Percentiles rank a stretch among this genome's conserved stretches.
Conservation (phyloP, 2,888 invertebrate genomes). For the Pristionchus arcanus region DNA sequence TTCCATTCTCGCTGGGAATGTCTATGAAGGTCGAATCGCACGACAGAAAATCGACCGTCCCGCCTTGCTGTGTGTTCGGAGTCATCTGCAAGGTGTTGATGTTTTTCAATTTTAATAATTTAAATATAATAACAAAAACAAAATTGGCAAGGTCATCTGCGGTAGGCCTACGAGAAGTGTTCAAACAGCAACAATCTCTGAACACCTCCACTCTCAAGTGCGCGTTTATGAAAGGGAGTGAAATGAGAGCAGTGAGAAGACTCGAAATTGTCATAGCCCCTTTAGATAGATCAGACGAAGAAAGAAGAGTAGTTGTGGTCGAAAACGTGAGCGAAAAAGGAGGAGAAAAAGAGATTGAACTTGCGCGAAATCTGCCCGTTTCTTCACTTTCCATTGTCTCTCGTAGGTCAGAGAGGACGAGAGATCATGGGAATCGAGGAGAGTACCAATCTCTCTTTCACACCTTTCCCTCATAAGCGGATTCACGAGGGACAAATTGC, state of each 20-base stretch:
- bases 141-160: background rate
- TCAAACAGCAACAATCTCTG: background rate
- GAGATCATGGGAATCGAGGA: background rate
- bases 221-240: background rate
- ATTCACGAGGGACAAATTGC: constrained; percentile 41
- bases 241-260: constrained; percentile 13
- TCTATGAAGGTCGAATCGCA: constrained; percentile 47
- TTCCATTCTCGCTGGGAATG: constrained; percentile 49
- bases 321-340: background rate
- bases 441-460: constrained; percentile 25
- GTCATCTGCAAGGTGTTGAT: background rate
- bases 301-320: background rate
- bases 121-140: background rate
- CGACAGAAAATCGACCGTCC: constrained; percentile 40
- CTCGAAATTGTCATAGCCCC: constrained; percentile 33
- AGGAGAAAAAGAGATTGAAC: constrained; percentile 37
- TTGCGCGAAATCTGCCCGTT: background rate
- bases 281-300: constrained; percentile 10
- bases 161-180: no score
- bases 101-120: background rate
- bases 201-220: constrained; percentile 13
- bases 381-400: background rate
- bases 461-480: constrained; percentile 44
- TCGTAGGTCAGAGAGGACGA: background rate
- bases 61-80: constrained; percentile 20